Base-by-base conservation (phyloP, 2,113 vertebrate genomes). In the Indicator indicator region DNA sequence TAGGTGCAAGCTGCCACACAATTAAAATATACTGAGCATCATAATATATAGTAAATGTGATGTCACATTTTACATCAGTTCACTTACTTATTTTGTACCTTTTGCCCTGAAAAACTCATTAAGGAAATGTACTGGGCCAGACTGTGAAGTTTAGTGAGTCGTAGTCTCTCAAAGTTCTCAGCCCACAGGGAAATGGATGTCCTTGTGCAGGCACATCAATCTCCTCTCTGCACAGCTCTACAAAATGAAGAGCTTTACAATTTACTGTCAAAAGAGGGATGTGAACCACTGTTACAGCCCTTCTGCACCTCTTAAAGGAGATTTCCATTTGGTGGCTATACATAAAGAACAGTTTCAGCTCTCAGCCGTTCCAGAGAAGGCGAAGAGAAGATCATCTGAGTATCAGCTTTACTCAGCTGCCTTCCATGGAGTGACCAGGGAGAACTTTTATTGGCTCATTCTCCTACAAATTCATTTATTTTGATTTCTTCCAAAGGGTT, bases 51-150 rank as follows among this genome's bases (percentile, higher is more conserved):
- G 88, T 88, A 94, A 94, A 89, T 81, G 85, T 79, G 83, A 91
- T 83, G 81, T 81, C 60, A 93, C 88, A 48, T 65, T 95, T 95
- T 59, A 88, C 36, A 90, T 78, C 73, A 95, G 65, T 33, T 73
- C 83, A 80, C 58, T 59, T 88, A 79, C 72, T 88, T 95, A 86
- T 88, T 95, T 92, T 89, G 71, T 80, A 63, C 32, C 83, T 91
- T 91, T 74, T 83, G 52, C 52, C 89, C 93, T 85, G 69, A 89
- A 89, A 94, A 94, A 64, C 84, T 95, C 84, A 92, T 95, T 91
- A 95, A 93, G 69, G 58, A 95, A 95, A 90, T 69, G 69, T 91
- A 80, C 52, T 83, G 48, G 89, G 93, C 88, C 85, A 93, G 64
- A 68, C 20, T 71, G 86, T 62, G 75, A 86, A 71, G 72, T 54